These are phyloP conservation scores for Theristicus caerulescens DNA, from an alignment of 2,113 vertebrate species.

Conservation along the genomic window DNA sequence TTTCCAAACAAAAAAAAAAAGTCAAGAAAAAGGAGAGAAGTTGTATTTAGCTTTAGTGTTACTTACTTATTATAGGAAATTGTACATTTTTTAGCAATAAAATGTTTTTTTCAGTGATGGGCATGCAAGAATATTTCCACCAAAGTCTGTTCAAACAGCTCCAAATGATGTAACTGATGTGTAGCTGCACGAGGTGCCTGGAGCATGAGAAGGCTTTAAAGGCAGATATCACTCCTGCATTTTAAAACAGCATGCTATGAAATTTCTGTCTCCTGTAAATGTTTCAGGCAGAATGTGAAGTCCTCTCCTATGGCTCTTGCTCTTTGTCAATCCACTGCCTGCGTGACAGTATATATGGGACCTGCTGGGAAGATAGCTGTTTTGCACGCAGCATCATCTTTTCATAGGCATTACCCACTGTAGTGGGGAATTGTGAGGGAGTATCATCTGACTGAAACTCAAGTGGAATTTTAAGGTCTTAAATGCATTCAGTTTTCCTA, in stretches of 20 bases:
- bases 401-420: neutral
- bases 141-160: neutral
- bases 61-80: neutral
- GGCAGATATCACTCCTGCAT: neutral
- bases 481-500: neutral
- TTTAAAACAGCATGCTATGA: neutral
- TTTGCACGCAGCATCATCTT: neutral
- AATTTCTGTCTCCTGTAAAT: neutral
- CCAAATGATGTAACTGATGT: neutral
- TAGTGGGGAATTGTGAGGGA: neutral
- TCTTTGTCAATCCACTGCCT: neutral
- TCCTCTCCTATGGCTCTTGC: neutral
- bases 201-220: neutral
- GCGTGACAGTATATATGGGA: neutral
- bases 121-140: neutral
- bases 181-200: neutral
- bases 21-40: neutral
- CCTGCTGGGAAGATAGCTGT: neutral
- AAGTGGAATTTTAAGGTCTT: neutral
- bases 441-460: neutral
- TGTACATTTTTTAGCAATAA: too few relatives aligned
- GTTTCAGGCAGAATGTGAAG: neutral
- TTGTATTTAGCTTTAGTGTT: neutral
- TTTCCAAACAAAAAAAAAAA: neutral
- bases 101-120: neutral